Percentiles rank a stretch among this genome's conserved stretches.
Evolutionary conservation across 2,888 invertebrate species (phyloP).

Genomic region (Aphidoletes aphidimyza): DNA sequence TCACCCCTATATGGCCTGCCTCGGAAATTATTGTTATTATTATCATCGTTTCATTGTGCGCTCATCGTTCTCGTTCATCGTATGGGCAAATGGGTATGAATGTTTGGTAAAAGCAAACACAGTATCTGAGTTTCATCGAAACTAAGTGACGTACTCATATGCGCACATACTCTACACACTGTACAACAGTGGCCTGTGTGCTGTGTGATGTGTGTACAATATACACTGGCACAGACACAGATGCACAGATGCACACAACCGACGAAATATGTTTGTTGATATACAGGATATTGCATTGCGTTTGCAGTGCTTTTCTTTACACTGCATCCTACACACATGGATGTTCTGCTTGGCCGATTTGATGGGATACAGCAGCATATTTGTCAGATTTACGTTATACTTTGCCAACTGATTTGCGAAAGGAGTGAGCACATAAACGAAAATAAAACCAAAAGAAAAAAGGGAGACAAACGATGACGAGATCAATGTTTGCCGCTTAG

Average conservation of each 20-base stretch:
- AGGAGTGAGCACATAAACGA: background rate
- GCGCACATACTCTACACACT: too few relatives aligned
- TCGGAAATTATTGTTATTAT: slow-evolving; percentile 50
- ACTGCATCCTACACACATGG: background rate
- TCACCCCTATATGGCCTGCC: slow-evolving; percentile 46
- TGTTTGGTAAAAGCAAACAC: background rate
- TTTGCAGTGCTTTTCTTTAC: slow-evolving; percentile 1
- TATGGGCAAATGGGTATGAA: background rate
- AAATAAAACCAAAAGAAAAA: background rate
- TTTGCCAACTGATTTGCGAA: slow-evolving; percentile 3
- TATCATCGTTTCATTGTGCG: slow-evolving; percentile 21
- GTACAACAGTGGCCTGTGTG: too few relatives aligned
- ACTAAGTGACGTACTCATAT: slow-evolving; percentile 40
- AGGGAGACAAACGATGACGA: background rate
- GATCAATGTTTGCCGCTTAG: slow-evolving; percentile 28
- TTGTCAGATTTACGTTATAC: slow-evolving; percentile 27
- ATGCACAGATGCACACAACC: background rate
- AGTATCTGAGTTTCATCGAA: slow-evolving; percentile 12
- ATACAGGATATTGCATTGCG: background rate
- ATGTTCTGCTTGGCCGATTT: background rate
- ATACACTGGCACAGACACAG: background rate
- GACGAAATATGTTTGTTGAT: slow-evolving; percentile 39
- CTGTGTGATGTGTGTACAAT: background rate
- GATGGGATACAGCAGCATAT: slow-evolving; percentile 33
- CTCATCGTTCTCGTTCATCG: background rate